Base-by-base conservation (phyloP, 2,888 invertebrate species). In the Achlya flavicornis region DNA sequence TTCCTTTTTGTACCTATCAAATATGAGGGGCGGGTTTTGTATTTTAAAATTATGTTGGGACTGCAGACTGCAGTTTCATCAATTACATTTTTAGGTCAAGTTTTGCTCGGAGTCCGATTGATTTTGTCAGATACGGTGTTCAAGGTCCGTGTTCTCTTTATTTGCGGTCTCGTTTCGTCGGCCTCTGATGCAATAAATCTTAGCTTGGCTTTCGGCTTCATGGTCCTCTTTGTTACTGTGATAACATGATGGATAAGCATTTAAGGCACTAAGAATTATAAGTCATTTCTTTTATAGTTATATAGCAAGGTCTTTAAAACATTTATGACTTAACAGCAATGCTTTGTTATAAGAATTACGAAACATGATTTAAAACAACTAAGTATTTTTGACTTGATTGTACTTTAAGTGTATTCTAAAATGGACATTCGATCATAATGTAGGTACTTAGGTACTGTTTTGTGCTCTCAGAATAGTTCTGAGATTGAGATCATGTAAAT, bases 91-190 rank as follows among this genome's bases (percentile, higher is more conserved):
- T 90, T 91, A 88, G 92, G 91, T 93, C 92, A 92, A 92, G 92
- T 89, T 90, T 92, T 89, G 89, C 87, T 84, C 84, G 75, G 83
- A 89, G 88, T 87, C 89, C 90, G 92, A 92, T 93, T 90, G 92
- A 93, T 93, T 93, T 93, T 92, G 92, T 92, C 92, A 92, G 93
- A 92, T 92, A 92, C 88, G 80, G 84, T 84, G 84, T 86, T 92
- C 93, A 93, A 93, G 93, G 93, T 92, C 84, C 84, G 86, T 91
- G 89, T 91, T 93, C 92, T 93, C 93, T 92, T 93, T 93, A 92
- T 91, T 92, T 90, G 92, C 92, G 89, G 90, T 92, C 91, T 91
- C 83, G 91, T 92, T 92, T 90, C 87, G 91, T 84, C 85, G 92
- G 89, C 88, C 92, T 91, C 90, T 92, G 90, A 86, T 87, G 92